phyloP scores from a whole-genome alignment of 2,888 invertebrate genomes.

The Aporophyla nigra region DNA sequence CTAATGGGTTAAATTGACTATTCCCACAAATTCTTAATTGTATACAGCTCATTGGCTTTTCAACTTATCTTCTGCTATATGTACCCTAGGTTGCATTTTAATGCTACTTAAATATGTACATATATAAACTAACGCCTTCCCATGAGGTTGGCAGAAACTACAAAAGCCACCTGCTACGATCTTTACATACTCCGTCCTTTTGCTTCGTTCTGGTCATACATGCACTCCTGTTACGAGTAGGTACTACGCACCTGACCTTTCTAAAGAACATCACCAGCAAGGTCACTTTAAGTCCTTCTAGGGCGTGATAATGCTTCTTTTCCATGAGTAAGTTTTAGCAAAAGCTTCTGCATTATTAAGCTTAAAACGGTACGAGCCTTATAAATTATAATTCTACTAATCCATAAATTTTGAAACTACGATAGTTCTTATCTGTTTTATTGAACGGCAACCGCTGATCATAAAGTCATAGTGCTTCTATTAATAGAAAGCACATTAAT shows the following conservation, averaged over 20 bases:
- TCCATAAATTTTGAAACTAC: neutral
- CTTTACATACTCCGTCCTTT: too few relatives aligned
- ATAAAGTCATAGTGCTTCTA: slow-evolving; percentile 42
- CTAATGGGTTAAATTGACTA: too few relatives aligned
- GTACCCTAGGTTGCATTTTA: too few relatives aligned
- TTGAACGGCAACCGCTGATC: slow-evolving; percentile 2
- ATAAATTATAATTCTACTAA: neutral
- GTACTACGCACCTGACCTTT: too few relatives aligned
- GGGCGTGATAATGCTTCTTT: neutral
- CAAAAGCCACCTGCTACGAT: too few relatives aligned
- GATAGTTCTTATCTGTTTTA: neutral
- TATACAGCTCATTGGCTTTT: neutral
- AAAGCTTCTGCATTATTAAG: neutral
- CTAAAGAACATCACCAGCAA: too few relatives aligned
- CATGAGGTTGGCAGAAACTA: too few relatives aligned
- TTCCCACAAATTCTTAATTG: neutral
- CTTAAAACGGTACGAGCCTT: neutral
- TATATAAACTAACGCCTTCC: too few relatives aligned
- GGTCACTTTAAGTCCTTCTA: too few relatives aligned
- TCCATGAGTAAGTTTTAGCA: neutral
- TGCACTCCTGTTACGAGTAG: too few relatives aligned
- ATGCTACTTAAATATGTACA: too few relatives aligned
- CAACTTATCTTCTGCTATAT: neutral
- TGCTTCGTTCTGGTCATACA: too few relatives aligned
- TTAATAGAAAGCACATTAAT: slow-evolving; percentile 64